Base-by-base conservation (phyloP, 2,888 invertebrate genomes). In the Sycophila texana region DNA sequence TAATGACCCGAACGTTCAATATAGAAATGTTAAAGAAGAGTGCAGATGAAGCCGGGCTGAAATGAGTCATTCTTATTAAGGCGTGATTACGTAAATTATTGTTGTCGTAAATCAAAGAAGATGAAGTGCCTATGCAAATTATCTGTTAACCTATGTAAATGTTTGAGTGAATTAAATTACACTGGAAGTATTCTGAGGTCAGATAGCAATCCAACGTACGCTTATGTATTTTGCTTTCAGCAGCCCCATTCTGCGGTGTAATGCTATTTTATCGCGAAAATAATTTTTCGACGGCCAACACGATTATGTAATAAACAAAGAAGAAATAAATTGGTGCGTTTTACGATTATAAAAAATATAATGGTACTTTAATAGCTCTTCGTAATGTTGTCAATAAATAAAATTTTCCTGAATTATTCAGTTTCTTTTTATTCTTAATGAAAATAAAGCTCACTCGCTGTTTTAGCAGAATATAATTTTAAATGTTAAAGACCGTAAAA, bases 141-240 rank as follows among this genome's bases (percentile, higher is more conserved):
- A 71, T 67, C 47, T 55, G 51, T 79, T 79, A 79, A 79, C 71
- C 71, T 79, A 72, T 67, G 72, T 53, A 75, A 79, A 72, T 75
- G 67, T 55, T 66, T 13, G 22, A 67, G 72, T 60, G 66, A 79
- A 79, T 79, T 66, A 75, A 61, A 79, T 60, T 55, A 58, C 20
- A 57, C 71, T 72, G 71, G 39, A 58, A 53, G 66, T 26, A 60
- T 60, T 53, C 60, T 57, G 49, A 65, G 55, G 58, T 30, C 26
- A 61, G 73, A 78, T 73, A 67, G 65, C 51, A 39, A 66, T 66
- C 49, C 66, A 72, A 78, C 67, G 49, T 60, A 47, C 60, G 47
- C 10, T 53, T 53, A 30, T 18, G 63, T 53, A 63, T 73, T 39
- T 63, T n/a, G 22, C 58, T 73, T 53, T 63, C 53, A 61, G 12